A percentile compares a stretch with the other conserved stretches of the same genome.
Conservation (phyloP, 1,140 invertebrate genomes). For the Caenorhabditis elegans region DNA sequence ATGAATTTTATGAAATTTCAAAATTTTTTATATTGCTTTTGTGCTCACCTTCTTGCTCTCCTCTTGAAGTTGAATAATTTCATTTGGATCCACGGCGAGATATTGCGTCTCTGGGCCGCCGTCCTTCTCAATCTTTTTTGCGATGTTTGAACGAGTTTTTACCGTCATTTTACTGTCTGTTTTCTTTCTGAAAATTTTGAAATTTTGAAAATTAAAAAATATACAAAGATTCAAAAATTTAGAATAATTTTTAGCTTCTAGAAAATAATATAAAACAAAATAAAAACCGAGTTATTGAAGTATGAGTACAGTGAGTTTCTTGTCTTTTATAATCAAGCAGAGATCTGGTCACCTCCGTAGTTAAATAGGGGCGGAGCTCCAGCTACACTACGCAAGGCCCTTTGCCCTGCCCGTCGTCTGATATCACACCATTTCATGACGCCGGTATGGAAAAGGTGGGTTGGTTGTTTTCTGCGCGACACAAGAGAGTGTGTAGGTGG, state of each 20-base stretch:
- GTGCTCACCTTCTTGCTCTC: conserved; percentile 50
- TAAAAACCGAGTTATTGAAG: background rate
- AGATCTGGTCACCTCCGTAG: background rate
- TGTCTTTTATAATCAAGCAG: conserved; percentile 19
- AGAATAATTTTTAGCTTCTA: too few relatives aligned
- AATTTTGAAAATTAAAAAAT: background rate
- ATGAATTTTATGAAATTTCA: background rate
- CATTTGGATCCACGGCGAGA: conserved; percentile 44
- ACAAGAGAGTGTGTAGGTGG: background rate
- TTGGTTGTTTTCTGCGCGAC: conserved; percentile 23
- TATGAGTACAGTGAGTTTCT: background rate
- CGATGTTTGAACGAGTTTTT: conserved; percentile 11
- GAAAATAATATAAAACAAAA: too few relatives aligned
- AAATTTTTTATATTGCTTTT: too few relatives aligned
- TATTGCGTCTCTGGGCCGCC: background rate
- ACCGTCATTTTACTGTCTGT: conserved; percentile 13
- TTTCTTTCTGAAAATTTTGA: too few relatives aligned
- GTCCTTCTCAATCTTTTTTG: conserved; percentile 8
- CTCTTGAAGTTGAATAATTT: conserved; percentile 51
- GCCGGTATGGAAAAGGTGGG: background rate
- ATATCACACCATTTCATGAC: conserved; percentile 27
- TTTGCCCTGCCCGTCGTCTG: conserved; percentile 27
- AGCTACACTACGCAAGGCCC: conserved; percentile 27
- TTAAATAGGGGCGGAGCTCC: background rate
- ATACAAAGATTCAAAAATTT: background rate